Base-by-base conservation (phyloP, 2,113 vertebrate species). In the Pachypanchax playfairii region DNA sequence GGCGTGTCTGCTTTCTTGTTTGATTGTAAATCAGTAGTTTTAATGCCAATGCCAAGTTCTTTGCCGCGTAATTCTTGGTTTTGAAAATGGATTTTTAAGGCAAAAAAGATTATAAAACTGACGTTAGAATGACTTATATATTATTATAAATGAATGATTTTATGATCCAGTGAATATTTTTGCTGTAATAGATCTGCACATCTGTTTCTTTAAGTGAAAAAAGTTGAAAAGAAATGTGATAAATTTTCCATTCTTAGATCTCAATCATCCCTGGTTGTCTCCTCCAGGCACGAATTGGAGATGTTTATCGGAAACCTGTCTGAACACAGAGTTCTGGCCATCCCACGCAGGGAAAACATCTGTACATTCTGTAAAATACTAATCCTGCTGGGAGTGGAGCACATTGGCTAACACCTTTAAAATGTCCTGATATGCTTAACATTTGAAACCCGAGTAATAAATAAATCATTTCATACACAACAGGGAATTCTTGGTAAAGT, bases 201-300 rank as follows among this genome's bases (percentile, higher is more conserved):
- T 43, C 24, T 57, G 63, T 41, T 46, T 48, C 18, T 44, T 42
- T 33, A 12, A 47, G 54, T 21, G 24, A 73, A 55, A 47, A 24
- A 22, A 54, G n/a, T 7, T 11, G 25, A 14, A 72, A 31, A 44
- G 24, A 7, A 22, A 20, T 8, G 1, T 22, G 21, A 31, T 5
- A 2, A 38, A 64, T 59, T 60, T 28, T 22, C 17, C 21, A 47
- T 9, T 49, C 54, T 39, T 24, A 7, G 18, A 46, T 38, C 36
- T 44, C 1, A 25, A 26, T 56, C 42, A 41, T 25, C 38, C 25
- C 1, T 12, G 41, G 57, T 28, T 38, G 5, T 64, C 25, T 41
- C 65, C 73, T 61, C 21, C 11, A 0, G 73, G 71, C 71, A 29
- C 49, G 20, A 42, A 18, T 4, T 20, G 18, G 13, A 65, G 77